Evolutionary conservation across 1,140 invertebrate genomes (phyloP).

Genomic region (Protaetia brevitarsis): DNA sequence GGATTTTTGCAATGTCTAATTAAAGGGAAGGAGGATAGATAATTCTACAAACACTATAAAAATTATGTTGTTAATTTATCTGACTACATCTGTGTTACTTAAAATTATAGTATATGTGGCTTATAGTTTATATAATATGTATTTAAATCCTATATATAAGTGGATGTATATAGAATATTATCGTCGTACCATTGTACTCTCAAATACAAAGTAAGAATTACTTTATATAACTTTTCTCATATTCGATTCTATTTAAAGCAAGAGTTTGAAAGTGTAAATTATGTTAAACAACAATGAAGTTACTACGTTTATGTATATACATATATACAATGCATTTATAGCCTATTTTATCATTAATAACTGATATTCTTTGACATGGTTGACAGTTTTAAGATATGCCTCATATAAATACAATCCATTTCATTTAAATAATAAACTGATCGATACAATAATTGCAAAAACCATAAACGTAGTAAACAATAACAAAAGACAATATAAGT

Average conservation of each 20-base stretch:
- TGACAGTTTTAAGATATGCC: no score
- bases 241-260: no score
- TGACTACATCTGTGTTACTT: neutral
- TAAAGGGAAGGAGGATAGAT: neutral
- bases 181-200: neutral
- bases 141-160: neutral
- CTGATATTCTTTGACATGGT: no score
- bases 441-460: neutral
- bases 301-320: no score
- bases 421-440: no score
- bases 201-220: neutral
- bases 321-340: no score
- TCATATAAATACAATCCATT: no score
- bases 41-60: conserved; percentile 11
- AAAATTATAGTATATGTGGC: neutral
- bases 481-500: conserved; percentile 5
- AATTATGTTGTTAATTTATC: neutral
- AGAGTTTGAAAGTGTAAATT: no score
- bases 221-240: no score
- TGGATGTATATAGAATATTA: neutral
- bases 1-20: neutral
- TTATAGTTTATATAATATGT: conserved; percentile 13
- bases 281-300: no score
- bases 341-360: no score
- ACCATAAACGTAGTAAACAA: conserved; percentile 10